Evolutionary conservation across 2,888 invertebrate species (phyloP).

Genomic region (Macroteleia sp.): DNA sequence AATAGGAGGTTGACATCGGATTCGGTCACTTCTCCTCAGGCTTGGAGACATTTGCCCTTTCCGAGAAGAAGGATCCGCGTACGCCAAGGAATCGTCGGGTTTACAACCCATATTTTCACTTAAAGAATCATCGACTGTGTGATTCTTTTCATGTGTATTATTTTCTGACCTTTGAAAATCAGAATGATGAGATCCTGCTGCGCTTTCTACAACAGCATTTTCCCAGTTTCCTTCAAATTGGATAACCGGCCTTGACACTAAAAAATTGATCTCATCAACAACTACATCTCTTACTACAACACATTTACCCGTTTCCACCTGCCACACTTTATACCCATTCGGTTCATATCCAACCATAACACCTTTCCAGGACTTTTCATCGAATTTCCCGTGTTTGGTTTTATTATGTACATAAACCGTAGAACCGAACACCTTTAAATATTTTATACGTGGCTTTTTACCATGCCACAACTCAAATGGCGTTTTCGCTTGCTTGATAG

Average conservation of each 20-base stretch:
- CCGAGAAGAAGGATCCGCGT: neutral
- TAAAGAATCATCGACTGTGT: no score
- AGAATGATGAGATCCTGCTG: no score
- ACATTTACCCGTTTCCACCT: neutral
- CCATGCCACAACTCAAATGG: constrained; percentile 79
- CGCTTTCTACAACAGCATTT: no score
- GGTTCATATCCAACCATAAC: no score
- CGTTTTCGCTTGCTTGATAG: constrained; percentile 73
- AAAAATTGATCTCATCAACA: neutral
- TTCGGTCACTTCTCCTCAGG: neutral
- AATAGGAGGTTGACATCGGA: neutral
- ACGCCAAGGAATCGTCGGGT: neutral
- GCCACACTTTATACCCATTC: no score
- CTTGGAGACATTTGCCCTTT: neutral
- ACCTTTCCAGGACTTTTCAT: constrained; percentile 76
- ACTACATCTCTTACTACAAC: neutral
- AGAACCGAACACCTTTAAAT: no score
- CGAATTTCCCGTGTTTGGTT: constrained; percentile 72
- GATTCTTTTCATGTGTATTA: neutral
- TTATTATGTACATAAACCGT: no score
- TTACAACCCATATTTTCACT: neutral
- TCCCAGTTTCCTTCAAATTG: no score
- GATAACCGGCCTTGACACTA: neutral
- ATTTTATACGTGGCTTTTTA: constrained; percentile 70
- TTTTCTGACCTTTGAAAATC: neutral